A percentile compares a stretch with the other conserved stretches of the same genome.
Evolutionary conservation across 2,888 invertebrate species (phyloP).

Genomic region (Cephus nigrinus): DNA sequence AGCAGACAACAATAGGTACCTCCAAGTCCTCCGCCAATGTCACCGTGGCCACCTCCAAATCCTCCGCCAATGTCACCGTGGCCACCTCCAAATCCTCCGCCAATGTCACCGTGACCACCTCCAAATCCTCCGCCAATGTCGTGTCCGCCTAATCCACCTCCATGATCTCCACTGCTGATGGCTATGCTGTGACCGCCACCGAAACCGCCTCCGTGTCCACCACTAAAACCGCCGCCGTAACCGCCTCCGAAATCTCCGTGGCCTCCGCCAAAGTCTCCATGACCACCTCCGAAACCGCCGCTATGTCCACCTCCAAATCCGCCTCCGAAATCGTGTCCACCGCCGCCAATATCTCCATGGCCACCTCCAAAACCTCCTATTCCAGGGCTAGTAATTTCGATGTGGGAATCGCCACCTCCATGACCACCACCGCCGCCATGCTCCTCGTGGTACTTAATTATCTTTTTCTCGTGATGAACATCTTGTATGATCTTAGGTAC

Average conservation of each 20-base stretch:
- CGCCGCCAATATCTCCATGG: no score
- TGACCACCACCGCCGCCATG: conserved; percentile 39
- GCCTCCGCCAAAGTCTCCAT: conserved; percentile 4
- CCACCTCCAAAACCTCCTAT: conserved; percentile 8
- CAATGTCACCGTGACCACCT: conserved; percentile 23
- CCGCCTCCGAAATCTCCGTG: conserved; percentile 10
- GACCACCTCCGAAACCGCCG: conserved; percentile 11
- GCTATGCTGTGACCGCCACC: conserved; percentile 16
- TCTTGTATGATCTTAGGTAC: conserved; percentile 38
- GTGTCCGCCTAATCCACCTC: neutral
- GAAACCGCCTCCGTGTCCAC: conserved; percentile 19
- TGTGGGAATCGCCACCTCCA: conserved; percentile 31
- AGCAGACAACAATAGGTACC: neutral
- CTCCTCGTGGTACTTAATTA: conserved; percentile 43
- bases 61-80: conserved; percentile 9
- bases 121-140: conserved; percentile 15
- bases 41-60: conserved; percentile 26
- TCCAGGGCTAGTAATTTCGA: conserved; percentile 42
- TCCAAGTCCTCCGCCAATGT: conserved; percentile 7
- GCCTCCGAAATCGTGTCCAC: conserved; percentile 7
- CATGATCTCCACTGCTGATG: conserved; percentile 17
- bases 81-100: conserved; percentile 19
- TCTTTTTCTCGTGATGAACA: conserved; percentile 45
- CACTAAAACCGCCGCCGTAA: conserved; percentile 15
- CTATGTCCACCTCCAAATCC: conserved; percentile 17